Evolutionary conservation across 1,140 invertebrate genomes (phyloP).

Genomic region (Maconellicoccus hirsutus): DNA sequence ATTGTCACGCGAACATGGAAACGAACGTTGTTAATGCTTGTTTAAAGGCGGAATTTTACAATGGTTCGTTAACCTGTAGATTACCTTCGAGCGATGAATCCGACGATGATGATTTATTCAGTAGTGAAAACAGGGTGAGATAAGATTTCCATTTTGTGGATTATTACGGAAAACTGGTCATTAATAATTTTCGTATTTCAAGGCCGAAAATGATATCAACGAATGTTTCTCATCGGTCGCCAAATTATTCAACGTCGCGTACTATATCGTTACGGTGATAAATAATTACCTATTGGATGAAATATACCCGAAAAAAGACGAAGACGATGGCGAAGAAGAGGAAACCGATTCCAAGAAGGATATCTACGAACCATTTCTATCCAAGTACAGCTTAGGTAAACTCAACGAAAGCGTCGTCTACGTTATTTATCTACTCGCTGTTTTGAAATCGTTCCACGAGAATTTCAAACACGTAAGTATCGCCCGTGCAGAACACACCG

Average conservation of each 20-base stretch:
- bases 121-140: not conserved
- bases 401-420: slow-evolving; percentile 14
- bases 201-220: slow-evolving; percentile 14
- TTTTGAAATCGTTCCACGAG: not conserved
- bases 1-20: slow-evolving; percentile 15
- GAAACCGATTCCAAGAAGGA: not conserved
- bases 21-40: not conserved
- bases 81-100: not conserved
- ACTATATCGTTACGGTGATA: slow-evolving; percentile 11
- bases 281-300: not conserved
- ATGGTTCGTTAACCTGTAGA: not conserved
- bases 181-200: not conserved
- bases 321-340: too few relatives aligned
- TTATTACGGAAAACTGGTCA: too few relatives aligned
- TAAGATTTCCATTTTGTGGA: not conserved
- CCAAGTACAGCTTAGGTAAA: not conserved
- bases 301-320: not conserved
- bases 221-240: slow-evolving; percentile 16
- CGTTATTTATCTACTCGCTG: slow-evolving; percentile 2
- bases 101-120: not conserved
- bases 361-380: slow-evolving; percentile 12
- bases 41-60: slow-evolving; percentile 10
- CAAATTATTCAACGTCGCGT: slow-evolving; percentile 13
- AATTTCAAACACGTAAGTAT: slow-evolving; percentile 13
- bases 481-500: too few relatives aligned